These are phyloP conservation scores for Anguilla pacifica DNA, from an alignment of 2,797 vertebrate species.

Conservation along the genomic window DNA sequence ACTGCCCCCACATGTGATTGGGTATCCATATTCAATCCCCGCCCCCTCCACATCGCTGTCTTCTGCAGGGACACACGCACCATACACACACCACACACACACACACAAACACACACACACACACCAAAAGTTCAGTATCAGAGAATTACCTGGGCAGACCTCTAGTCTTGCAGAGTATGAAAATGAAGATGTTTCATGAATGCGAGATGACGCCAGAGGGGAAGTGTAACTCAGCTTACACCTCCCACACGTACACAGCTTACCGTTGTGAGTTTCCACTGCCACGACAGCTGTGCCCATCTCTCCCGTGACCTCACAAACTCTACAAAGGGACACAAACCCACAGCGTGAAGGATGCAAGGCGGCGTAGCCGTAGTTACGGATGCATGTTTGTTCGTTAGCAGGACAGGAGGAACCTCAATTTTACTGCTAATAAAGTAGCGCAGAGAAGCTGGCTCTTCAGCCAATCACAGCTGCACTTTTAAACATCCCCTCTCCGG, in stretches of 20 bases:
- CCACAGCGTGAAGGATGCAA: conserved; percentile 19
- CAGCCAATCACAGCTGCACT: conserved; percentile 16
- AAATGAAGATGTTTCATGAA: not conserved
- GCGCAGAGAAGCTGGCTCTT: not conserved
- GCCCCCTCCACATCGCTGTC: conserved; percentile 16
- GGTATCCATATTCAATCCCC: conserved; percentile 85
- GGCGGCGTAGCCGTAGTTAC: not conserved
- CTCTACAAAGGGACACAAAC: conserved; percentile 74
- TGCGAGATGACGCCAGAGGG: not conserved
- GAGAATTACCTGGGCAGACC: not conserved
- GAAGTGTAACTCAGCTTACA: not conserved
- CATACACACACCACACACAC: not conserved
- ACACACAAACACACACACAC: not conserved
- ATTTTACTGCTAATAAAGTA: not conserved
- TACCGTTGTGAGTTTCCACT: conserved; percentile 80
- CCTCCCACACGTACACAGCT: not conserved
- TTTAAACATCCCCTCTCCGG: not conserved
- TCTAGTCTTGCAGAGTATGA: not conserved
- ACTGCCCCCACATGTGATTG: conserved; percentile 95
- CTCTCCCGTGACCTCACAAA: conserved; percentile 77
- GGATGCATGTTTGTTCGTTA: not conserved
- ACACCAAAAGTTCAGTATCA: not conserved
- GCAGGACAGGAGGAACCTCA: not conserved
- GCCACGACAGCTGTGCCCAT: conserved; percentile 81
- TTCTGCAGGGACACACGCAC: conserved; percentile 21